phyloP scores from a whole-genome alignment of 2,113 vertebrate genomes.

The Phylloscopus trochiloides region DNA sequence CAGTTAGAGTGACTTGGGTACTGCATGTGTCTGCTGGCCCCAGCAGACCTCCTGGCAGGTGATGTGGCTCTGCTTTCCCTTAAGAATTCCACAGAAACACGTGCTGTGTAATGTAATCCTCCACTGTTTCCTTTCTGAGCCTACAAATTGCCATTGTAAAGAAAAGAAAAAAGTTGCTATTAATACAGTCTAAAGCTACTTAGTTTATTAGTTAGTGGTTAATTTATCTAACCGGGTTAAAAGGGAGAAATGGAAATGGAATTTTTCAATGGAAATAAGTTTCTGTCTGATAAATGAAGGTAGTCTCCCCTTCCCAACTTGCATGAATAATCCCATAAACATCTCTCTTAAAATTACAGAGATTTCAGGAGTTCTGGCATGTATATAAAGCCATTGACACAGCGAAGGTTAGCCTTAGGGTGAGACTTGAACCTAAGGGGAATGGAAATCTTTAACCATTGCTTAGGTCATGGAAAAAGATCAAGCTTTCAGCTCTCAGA shows the following conservation, averaged over 20 bases:
- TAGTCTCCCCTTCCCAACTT: not conserved
- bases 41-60: not conserved
- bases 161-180: not conserved
- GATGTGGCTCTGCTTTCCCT: conserved; percentile 6
- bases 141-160: not conserved
- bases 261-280: not conserved
- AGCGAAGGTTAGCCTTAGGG: not conserved
- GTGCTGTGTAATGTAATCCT: conserved; percentile 15
- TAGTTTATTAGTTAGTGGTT: not conserved
- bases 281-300: not conserved
- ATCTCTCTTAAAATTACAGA: not conserved
- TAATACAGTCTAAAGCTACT: not conserved
- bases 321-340: not conserved
- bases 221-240: not conserved
- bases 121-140: not conserved
- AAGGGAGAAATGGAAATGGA: not conserved
- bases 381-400: not conserved
- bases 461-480: conserved; percentile 51
- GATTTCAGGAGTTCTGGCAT: not conserved
- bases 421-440: not conserved
- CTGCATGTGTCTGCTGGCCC: not conserved
- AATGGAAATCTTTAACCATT: conserved; percentile 19
- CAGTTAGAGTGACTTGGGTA: not conserved
- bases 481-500: not conserved
- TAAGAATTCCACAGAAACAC: conserved; percentile 12